Evolutionary conservation across 2,797 vertebrate species (phyloP), one percentile per base, ranked within the genome.

Genomic region (Natrix natrix): DNA sequence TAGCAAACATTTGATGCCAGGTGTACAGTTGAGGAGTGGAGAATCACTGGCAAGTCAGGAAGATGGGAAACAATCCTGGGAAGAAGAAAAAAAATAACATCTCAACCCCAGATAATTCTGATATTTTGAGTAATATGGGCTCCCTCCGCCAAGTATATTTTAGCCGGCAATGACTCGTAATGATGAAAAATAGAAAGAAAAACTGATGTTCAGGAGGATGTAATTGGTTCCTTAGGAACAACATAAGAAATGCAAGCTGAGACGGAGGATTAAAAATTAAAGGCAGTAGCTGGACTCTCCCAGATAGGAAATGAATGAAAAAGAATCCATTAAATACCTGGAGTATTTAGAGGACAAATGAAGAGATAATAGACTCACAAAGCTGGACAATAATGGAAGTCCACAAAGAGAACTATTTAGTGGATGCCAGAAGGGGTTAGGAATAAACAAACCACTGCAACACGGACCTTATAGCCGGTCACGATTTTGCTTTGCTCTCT

Each of bases 151-250:
- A 60, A 91, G 60, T 55, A 17, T 90, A 86, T 94, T 94, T 94
- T 86, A 93, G 54, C 43, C 74, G 37, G 4, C 48, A 78, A 26
- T 32, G 60, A 32, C 91, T 93, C 57, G 28, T 66, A 92, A 78
- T 43, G 92, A 55, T 54, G 88, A 88, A 86, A 93, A 93, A 87
- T 59, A 24, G 54, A n/a, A 66, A 88, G 28, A 87, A 43, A 37
- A 37, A 92, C 61, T 87, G 60, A 66, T 90, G 13, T 78, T 56
- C 61, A 8, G 26, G 87, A 89, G 8, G n/a, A 11, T 90, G 83
- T 92, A 93, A 92, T 20, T 94, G 60, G 52, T 91, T 83, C 93
- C 78, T 83, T 89, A 92, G 94, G 91, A 94, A 56, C 61, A 93
- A 91, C n/a, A 63, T 55, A 90, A 59, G 57, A 93, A 90, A 54